phyloP scores from a whole-genome alignment of 2,797 vertebrate genomes.

The Vultur gryphus region DNA sequence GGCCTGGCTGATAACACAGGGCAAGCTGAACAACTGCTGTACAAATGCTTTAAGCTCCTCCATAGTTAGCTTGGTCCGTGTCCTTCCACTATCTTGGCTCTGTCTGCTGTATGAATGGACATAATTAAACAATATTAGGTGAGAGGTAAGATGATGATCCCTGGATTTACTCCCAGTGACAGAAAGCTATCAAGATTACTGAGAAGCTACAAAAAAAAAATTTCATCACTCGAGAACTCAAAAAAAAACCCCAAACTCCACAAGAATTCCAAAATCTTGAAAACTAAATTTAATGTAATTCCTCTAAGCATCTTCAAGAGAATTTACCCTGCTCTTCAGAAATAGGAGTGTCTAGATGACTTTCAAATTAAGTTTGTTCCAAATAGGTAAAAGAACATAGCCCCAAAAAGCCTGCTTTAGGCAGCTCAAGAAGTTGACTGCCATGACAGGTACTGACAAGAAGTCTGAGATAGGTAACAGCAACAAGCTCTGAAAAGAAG shows the following conservation, averaged over 20 bases:
- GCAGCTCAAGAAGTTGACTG: neutral
- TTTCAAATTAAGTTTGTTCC: neutral
- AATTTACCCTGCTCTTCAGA: neutral
- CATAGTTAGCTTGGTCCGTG: conserved; percentile 92
- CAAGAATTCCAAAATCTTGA: neutral
- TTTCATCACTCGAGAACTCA: neutral
- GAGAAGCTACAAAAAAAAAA: neutral
- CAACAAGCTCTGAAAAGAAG: neutral
- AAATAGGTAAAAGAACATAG: neutral
- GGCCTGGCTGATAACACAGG: conserved; percentile 94
- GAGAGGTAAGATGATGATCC: neutral
- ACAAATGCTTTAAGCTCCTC: conserved; percentile 97
- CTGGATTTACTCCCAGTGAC: neutral
- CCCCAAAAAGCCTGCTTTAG: neutral
- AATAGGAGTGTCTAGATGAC: neutral
- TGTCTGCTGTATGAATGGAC: conserved; percentile 73
- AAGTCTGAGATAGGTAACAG: neutral
- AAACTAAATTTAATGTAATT: neutral
- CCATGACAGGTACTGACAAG: neutral
- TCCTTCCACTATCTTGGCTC: conserved; percentile 84
- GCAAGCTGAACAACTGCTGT: conserved; percentile 91
- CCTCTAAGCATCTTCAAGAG: neutral
- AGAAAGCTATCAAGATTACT: neutral
- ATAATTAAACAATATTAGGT: neutral
- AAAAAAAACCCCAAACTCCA: neutral